These are phyloP conservation scores for Oxyura jamaicensis DNA, from an alignment of 2,113 vertebrate species.

Conservation along the genomic window DNA sequence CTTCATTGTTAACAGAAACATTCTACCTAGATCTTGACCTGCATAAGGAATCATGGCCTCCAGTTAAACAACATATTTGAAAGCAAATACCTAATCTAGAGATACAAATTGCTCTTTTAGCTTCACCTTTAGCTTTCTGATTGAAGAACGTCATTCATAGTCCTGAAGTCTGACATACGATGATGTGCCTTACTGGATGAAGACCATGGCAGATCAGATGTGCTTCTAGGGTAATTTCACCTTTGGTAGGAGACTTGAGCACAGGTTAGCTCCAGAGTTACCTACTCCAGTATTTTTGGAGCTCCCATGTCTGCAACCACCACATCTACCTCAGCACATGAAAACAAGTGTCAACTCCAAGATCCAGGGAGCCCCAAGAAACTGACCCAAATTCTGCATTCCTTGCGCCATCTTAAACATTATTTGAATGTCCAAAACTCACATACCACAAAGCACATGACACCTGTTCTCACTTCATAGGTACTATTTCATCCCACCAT, in stretches of 20 bases:
- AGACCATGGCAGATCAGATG: background rate
- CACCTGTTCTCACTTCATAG: background rate
- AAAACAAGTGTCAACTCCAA: background rate
- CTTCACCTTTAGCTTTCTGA: background rate
- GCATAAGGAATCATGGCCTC: background rate
- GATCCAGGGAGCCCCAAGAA: background rate
- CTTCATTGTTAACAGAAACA: constrained; percentile 15
- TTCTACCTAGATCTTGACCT: background rate
- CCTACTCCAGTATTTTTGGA: background rate
- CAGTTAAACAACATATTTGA: background rate
- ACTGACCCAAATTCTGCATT: background rate
- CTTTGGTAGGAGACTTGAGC: background rate
- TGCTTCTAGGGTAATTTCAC: background rate
- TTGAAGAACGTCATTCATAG: background rate
- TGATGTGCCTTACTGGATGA: background rate
- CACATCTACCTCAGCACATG: background rate
- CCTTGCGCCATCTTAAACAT: background rate
- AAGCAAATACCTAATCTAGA: background rate
- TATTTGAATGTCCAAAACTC: background rate
- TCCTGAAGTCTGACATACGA: background rate
- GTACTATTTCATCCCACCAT: background rate
- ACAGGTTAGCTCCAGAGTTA: background rate
- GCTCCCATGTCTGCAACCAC: background rate
- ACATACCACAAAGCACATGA: background rate
- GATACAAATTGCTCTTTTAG: background rate